phyloP scores from a whole-genome alignment of 2,113 vertebrate species.

The Mastomys coucha region DNA sequence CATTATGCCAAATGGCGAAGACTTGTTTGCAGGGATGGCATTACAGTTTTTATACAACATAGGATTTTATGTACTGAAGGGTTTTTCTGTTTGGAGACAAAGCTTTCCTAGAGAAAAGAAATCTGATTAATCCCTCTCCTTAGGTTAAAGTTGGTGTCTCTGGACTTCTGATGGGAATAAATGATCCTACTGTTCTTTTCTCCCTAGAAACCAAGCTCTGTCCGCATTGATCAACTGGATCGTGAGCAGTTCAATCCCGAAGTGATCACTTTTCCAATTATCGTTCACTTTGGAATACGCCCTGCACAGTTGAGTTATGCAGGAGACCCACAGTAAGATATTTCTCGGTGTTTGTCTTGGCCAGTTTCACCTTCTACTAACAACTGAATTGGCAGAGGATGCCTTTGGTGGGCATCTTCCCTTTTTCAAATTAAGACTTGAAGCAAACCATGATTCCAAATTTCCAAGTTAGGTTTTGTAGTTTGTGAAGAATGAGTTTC shows the following conservation, averaged over 20 bases:
- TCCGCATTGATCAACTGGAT: slow-evolving; percentile 99
- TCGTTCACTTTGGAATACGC: slow-evolving; percentile 98
- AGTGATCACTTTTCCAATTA: slow-evolving; percentile 99
- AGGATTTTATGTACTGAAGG: not conserved
- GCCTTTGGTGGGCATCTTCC: slow-evolving; percentile 34
- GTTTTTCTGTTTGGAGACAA: slow-evolving; percentile 65
- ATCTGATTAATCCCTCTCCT: slow-evolving; percentile 61
- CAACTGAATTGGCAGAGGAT: slow-evolving; percentile 70
- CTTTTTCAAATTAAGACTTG: slow-evolving; percentile 39
- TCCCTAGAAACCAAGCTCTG: slow-evolving; percentile 96
- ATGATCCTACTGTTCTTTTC: slow-evolving; percentile 69
- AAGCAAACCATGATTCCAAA: slow-evolving; percentile 52
- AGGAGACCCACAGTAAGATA: slow-evolving; percentile 98
- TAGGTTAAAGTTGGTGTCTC: slow-evolving; percentile 65
- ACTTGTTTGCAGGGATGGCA: slow-evolving; percentile 67
- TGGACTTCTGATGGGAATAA: slow-evolving; percentile 72
- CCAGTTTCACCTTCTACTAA: slow-evolving; percentile 80
- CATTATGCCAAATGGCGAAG: slow-evolving; percentile 66
- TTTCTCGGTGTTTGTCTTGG: slow-evolving; percentile 75
- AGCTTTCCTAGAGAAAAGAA: slow-evolving; percentile 70
- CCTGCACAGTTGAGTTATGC: slow-evolving; percentile 99
- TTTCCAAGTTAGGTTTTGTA: not conserved
- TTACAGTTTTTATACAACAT: slow-evolving; percentile 60
- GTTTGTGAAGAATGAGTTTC: slow-evolving; percentile 35
- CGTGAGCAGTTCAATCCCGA: slow-evolving; percentile 98